Evolutionary conservation across 2,888 invertebrate genomes (phyloP), one percentile per base, ranked within the genome.

Genomic region (Drosophila subquinaria): DNA sequence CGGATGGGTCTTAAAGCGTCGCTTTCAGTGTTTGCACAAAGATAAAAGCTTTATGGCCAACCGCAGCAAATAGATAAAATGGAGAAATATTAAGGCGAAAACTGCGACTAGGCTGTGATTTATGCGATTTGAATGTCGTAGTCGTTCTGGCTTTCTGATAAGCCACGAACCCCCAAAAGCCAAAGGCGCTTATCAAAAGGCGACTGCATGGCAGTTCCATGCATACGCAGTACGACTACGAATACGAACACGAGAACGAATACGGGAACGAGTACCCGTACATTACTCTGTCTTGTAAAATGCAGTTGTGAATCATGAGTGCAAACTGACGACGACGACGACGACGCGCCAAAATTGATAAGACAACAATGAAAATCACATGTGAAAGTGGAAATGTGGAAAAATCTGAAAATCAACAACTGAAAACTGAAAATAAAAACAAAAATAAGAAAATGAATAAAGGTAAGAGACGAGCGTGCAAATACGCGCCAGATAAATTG

Each of bases 91-190:
- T 75, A 82, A 79, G 73, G 85, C 79, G 56, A 71, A 81, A 83
- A 77, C 81, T 75, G 81, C 83, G 87, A 80, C 83, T 83, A 78
- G 87, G 89, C 89, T 74, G 79, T 89, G 84, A 85, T 85, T 85
- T 89, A 85, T 87, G 76, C 73, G 89, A 87, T 85, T 89, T 81
- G 79, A 73, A 79, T 73, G 67, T 76, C 67, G 83, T 81, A 68
- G 82, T 74, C 69, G 56, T 20, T 20, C 20, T 20, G 42, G 13
- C 33, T 65, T 75, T 68, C 75, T 83, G 84, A 89, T 89, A 84
- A 87, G 81, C 71, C 79, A 78, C 83, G 70, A 81, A 83, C 66
- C 73, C 83, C 83, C 33, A 80, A 83, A 74, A 64, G 63, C 17
- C 17, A 17, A 17, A 17, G 56, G 55, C 65, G 62, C 77, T 79